A percentile compares a stretch with the other conserved stretches of the same genome.
Conservation (phyloP, 2,797 vertebrate species). For the Lemur catta region DNA sequence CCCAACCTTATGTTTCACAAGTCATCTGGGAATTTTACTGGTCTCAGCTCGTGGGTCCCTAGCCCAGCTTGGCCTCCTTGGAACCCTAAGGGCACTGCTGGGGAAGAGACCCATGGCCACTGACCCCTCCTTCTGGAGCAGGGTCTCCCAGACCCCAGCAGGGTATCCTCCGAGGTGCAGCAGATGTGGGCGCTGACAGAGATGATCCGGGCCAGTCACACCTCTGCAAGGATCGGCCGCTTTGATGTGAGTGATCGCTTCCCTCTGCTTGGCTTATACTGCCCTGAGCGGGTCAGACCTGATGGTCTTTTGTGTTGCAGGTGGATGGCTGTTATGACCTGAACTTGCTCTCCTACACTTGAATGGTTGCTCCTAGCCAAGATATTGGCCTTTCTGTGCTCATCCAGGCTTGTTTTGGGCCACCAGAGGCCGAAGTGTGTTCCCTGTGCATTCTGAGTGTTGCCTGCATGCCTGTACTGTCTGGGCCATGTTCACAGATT, state of each 20-base stretch:
- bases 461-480: not conserved
- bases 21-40: not conserved
- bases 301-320: conserved; percentile 81
- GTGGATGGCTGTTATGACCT: conserved; percentile 96
- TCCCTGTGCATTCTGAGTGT: conserved; percentile 22
- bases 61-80: not conserved
- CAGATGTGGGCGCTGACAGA: conserved; percentile 98
- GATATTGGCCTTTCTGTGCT: not conserved
- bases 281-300: not conserved
- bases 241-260: conserved; percentile 91
- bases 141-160: conserved; percentile 92
- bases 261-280: not conserved
- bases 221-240: conserved; percentile 91
- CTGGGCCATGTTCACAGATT: conserved; percentile 33
- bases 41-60: not conserved
- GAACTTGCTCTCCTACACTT: conserved; percentile 92
- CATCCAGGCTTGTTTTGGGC: not conserved
- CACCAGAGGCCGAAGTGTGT: conserved; percentile 36
- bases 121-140: conserved; percentile 77
- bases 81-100: not conserved
- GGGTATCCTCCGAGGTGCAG: conserved; percentile 93
- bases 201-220: conserved; percentile 93
- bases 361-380: conserved; percentile 55
- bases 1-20: not conserved
- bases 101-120: conserved; percentile 41